Conservation (phyloP, 2,797 vertebrate species). For the Alcedo atthis region DNA sequence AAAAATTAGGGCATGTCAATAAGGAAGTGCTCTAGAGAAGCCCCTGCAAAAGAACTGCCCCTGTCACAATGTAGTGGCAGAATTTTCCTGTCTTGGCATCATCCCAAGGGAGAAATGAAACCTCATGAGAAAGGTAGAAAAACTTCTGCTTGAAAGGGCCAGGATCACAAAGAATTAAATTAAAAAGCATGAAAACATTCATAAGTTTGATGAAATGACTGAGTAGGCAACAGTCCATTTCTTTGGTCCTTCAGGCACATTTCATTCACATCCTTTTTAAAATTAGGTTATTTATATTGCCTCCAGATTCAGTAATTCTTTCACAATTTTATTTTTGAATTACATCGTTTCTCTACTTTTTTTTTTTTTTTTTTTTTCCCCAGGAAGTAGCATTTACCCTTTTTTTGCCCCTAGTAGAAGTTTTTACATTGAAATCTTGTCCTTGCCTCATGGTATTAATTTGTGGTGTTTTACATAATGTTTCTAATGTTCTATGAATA, state of each 20-base stretch:
- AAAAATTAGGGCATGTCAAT: not conserved
- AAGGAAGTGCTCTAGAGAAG: not conserved
- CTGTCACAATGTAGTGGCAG: not conserved
- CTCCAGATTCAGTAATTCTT: not conserved
- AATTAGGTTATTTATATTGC: slow-evolving; percentile 9
- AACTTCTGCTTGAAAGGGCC: not conserved
- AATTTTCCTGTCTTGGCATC: not conserved
- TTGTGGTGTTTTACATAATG: not conserved
- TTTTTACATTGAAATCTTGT: not conserved
- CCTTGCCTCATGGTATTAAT: not conserved
- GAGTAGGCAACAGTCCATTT: not conserved
- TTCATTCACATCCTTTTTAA: not conserved
- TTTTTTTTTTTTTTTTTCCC: too few relatives aligned
- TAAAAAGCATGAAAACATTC: not conserved
- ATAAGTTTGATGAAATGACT: slow-evolving; percentile 2
- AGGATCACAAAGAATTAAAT: not conserved
- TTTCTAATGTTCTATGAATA: not conserved
- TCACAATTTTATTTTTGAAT: not conserved
- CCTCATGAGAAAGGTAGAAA: not conserved
- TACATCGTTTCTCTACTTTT: not conserved
- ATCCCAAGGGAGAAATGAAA: not conserved
- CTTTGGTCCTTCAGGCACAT: not conserved
- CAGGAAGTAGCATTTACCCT: not conserved
- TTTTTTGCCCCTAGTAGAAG: not conserved
- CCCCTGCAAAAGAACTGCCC: not conserved